Percentiles rank a stretch among this genome's conserved stretches.
These are phyloP conservation scores for Taxidea taxus DNA, from an alignment of 2,113 vertebrate genomes.

Conservation along the genomic window DNA sequence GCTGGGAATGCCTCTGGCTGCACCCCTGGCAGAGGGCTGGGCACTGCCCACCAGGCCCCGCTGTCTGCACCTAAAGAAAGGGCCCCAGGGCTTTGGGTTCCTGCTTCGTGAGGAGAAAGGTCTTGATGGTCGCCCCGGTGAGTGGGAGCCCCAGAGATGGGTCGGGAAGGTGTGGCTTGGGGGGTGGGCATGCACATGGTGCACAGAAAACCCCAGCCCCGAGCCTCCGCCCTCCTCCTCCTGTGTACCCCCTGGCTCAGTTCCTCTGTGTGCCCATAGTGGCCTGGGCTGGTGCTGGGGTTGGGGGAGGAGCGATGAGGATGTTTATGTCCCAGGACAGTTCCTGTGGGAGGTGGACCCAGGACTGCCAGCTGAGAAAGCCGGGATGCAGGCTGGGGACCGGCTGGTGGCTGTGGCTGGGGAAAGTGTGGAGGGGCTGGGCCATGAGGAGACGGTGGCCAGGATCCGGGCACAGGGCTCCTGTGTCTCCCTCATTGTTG, in stretches of 20 bases:
- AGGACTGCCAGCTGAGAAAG: conserved; percentile 88
- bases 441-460: conserved; percentile 89
- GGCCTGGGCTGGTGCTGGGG: neutral
- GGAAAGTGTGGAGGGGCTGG: conserved; percentile 85
- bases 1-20: conserved; percentile 84
- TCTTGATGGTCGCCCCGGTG: conserved; percentile 80
- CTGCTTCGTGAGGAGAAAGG: conserved; percentile 91
- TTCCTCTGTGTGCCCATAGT: neutral
- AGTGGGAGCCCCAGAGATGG: conserved; percentile 49
- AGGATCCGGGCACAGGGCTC: conserved; percentile 84
- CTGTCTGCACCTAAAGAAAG: conserved; percentile 87
- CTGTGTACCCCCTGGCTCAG: fast-evolving
- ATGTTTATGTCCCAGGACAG: conserved; percentile 84
- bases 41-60: conserved; percentile 86
- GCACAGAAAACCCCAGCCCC: neutral
- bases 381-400: conserved; percentile 93
- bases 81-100: conserved; percentile 90
- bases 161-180: neutral
- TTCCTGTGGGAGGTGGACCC: conserved; percentile 91
- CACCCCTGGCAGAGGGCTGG: conserved; percentile 84
- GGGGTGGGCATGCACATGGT: neutral
- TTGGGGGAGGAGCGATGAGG: neutral
- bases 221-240: neutral
- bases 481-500: conserved; percentile 84
- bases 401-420: conserved; percentile 92